Evolutionary conservation across 2,113 vertebrate genomes (phyloP), one percentile per base, ranked within the genome.

Genomic region (Columbina picui): DNA sequence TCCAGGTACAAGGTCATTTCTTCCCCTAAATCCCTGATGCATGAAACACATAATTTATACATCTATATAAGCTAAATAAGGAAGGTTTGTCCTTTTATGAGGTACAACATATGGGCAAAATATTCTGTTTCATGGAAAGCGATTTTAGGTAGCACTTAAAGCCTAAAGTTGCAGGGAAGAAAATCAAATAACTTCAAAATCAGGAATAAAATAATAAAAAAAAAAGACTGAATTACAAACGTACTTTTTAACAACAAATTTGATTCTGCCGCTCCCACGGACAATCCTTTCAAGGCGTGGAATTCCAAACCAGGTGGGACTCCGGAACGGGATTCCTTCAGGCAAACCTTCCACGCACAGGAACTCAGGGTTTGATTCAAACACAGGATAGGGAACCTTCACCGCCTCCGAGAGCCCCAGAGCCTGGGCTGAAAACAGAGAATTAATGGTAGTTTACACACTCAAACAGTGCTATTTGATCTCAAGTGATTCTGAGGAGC

Each of bases 291-390:
- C 98, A 5, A 98, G 98, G 38, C 98, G 97, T 29, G 98, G 98
- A 84, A 98, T 98, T 79, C 98, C 98, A 92, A 98, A 98, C 98
- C 98, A 98, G 0, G 98, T 98, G 38, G 98, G 98, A 32, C 98
- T 98, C 32, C 98, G 94, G 85, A 98, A 98, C 27, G 98, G 98
- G 70, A 98, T 98, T 57, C 98, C 98, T 69, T 98, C 98, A 36
- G 98, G 98, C 89, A 98, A 94, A 10, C 98, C 98, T 84, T 98
- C 98, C 3, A 98, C 98, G 0, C 97, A 88, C 26, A 98, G 64
- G 57, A 95, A 82, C 14, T 98, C 96, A 0, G 98, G 97, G 32
- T 98, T 96, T 10, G 98, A 97, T 12, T 98, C 98, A 69, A 98
- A 98, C 9, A 97, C 93, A 12, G 98, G 92, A 23, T 98, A 98